Evolutionary conservation across 2,797 vertebrate species (phyloP), one percentile per base, ranked within the genome.

Genomic region (Streptopelia turtur): DNA sequence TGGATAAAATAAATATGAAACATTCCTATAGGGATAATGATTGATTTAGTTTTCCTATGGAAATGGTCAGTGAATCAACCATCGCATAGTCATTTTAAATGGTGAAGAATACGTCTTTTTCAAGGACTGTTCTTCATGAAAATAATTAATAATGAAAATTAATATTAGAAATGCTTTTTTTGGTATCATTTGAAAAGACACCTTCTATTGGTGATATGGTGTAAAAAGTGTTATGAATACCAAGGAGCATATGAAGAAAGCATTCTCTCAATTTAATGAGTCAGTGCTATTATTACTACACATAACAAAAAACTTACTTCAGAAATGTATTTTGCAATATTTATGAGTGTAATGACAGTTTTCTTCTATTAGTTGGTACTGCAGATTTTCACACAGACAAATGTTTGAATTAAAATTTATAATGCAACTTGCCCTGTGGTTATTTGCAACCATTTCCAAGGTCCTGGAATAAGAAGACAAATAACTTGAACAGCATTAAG

Each of bases 131-230:
- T 93, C 43, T 86, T 84, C 59, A 47, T 22, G 57, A 31, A 78
- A 96, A 94, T 71, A 95, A 91, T 72, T 49, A 84, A 83, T 94
- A 4, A n/a, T 75, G 5, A 79, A 75, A 93, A 89, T 81, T 87
- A 89, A 45, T 89, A 33, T 47, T 60, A 56, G 55, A 56, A 83
- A 41, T 30, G 1, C 0, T 13, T 66, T 6, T 39, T 28, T 39
- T 45, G 5, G 5, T 30, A 45, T 15, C 11, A 28, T 65, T 94
- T 71, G 35, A 66, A 87, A 87, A 63, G 15, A 55, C 61, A 47
- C 6, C 16, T 95, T 85, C 57, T 75, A 72, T 86, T 59, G 41
- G 31, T 78, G 78, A 47, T 61, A 60, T 15, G 28, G 65, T 87
- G 27, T 35, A 50, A 28, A 59, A 90, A 63, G 89, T 90, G 5